Percentiles rank a stretch among this genome's conserved stretches.
phyloP scores from a whole-genome alignment of 2,113 vertebrate genomes.

The Anguilla japonica region DNA sequence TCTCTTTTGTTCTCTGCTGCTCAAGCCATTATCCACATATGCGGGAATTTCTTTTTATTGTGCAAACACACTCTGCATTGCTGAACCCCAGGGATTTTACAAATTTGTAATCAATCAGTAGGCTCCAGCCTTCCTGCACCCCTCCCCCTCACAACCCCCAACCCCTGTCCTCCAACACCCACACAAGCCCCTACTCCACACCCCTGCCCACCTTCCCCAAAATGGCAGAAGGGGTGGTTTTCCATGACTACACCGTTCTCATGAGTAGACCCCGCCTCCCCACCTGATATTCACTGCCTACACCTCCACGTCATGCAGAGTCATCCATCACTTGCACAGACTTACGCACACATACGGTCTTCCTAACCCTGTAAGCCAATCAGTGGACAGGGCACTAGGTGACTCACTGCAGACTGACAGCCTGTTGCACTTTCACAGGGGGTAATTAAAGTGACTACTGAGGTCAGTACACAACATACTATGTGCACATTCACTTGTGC shows the following conservation, averaged over 20 bases:
- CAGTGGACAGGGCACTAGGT: neutral
- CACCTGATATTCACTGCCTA: neutral
- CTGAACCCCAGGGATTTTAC: slow-evolving; percentile 60
- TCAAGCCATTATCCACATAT: neutral
- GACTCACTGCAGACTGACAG: neutral
- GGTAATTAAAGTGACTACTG: neutral
- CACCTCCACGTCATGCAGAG: neutral
- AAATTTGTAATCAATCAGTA: slow-evolving; percentile 40
- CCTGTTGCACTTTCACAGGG: neutral
- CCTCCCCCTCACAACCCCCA: neutral
- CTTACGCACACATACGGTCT: neutral
- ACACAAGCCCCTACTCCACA: neutral
- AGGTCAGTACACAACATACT: neutral
- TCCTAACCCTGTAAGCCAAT: neutral
- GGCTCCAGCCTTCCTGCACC: neutral
- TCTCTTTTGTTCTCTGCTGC: neutral
- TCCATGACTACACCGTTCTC: slow-evolving; percentile 12
- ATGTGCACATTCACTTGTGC: neutral
- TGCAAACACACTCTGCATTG: neutral
- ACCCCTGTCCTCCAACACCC: neutral
- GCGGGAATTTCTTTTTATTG: neutral
- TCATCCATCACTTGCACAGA: neutral
- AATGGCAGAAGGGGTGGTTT: neutral
- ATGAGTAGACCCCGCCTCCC: neutral
- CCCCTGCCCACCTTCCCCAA: neutral